Evolutionary conservation across 1,140 invertebrate species (phyloP).

Genomic region (Drosophila biarmipes): DNA sequence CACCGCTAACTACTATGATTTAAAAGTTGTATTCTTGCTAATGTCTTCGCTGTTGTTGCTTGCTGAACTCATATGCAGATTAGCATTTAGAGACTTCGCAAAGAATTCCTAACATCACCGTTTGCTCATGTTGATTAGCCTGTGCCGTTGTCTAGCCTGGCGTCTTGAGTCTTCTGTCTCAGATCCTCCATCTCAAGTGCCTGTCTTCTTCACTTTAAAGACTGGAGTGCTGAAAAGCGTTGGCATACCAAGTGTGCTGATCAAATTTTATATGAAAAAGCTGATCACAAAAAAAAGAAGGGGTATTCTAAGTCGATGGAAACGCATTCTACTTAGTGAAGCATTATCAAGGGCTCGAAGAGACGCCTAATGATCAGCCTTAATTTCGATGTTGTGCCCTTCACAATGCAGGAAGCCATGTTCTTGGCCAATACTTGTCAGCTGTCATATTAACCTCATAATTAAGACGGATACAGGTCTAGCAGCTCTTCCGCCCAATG

Average conservation of each 20-base stretch:
- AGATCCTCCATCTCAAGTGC: constrained; percentile 10
- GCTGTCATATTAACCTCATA: constrained; percentile 49
- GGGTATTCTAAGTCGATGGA: not conserved
- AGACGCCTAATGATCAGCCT: constrained; percentile 8
- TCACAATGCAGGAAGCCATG: constrained; percentile 18
- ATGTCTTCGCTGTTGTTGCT: constrained; percentile 22
- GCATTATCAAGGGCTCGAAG: not conserved
- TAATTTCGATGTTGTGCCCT: constrained; percentile 2
- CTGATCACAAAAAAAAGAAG: constrained; percentile 4
- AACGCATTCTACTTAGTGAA: constrained; percentile 1
- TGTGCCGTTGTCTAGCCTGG: constrained; percentile 6
- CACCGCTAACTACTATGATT: constrained; percentile 53
- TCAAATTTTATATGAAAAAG: constrained; percentile 31
- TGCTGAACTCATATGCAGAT: constrained; percentile 72
- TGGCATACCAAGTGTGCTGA: constrained; percentile 40
- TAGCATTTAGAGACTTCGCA: constrained; percentile 34
- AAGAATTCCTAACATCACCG: constrained; percentile 30
- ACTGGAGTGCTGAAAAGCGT: constrained; percentile 46
- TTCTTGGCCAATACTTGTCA: constrained; percentile 18
- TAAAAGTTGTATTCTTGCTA: constrained; percentile 48
- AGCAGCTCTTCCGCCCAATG: constrained; percentile 9
- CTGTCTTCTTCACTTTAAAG: constrained; percentile 11
- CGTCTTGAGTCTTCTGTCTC: constrained; percentile 2
- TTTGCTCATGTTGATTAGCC: constrained; percentile 50
- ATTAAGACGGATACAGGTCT: constrained; percentile 47